Evolutionary conservation across 2,113 vertebrate species (phyloP), one percentile per base, ranked within the genome.

Genomic region (Malurus melanocephalus): DNA sequence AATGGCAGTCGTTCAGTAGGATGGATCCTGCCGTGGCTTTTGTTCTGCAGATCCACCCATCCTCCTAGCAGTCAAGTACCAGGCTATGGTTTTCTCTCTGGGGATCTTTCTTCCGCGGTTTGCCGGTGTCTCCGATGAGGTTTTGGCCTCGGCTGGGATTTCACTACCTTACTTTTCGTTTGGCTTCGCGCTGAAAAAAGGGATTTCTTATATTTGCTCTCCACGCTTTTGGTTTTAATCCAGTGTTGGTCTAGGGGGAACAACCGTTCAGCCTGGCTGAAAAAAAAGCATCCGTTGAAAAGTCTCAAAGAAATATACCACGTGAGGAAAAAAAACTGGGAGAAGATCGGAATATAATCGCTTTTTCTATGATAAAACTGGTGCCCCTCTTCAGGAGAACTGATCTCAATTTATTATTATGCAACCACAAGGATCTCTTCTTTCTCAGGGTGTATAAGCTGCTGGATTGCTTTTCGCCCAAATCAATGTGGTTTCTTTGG

Each of bases 401-500:
- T 98, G 98, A 98, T 99, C 98, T 98, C 98, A 97, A 98, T 97
- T 97, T 99, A 97, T 99, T 99, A 99, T 99, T 99, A 99, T 99
- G 99, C 99, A 99, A 99, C 98, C 97, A 98, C 98, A 98, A 98
- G 99, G 99, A 98, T 98, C 98, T 99, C 98, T 97, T 98, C 98
- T 98, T 97, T 98, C 98, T 98, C 99, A 98, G 98, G 99, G 99
- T 99, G 99, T 99, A 98, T 99, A 98, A 99, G 98, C 98, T 98
- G 98, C 98, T 98, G 99, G 99, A 99, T 99, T 99, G 99, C 98
- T 99, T 98, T 98, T 99, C 98, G 98, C 99, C 99, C 98, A 99
- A 99, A 99, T 99, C 99, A 99, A 99, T 99, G 99, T 99, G 99
- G 99, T 99, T 99, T 99, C 99, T 99, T 99, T 99, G 99, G 99